Evolutionary conservation across 2,888 invertebrate genomes (phyloP).

Genomic region (Teleogryllus oceanicus): DNA sequence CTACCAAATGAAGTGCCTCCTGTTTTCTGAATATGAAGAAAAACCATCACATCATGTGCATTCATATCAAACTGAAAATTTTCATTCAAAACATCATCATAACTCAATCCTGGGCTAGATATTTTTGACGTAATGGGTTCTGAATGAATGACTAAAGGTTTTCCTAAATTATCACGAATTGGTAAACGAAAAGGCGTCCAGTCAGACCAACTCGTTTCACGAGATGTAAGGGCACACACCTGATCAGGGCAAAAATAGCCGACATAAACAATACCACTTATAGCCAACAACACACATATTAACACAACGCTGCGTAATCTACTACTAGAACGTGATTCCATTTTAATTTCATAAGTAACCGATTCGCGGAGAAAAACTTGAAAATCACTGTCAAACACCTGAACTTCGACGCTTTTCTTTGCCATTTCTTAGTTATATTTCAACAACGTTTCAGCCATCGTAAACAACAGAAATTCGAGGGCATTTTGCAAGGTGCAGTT

Average conservation of each 20-base stretch:
- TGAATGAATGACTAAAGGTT: conserved; percentile 48
- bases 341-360: conserved; percentile 65
- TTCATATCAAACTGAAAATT: conserved; percentile 86
- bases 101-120: conserved; percentile 61
- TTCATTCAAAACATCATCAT: conserved; percentile 81
- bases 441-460: conserved; percentile 12
- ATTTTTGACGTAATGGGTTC: conserved; percentile 41
- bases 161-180: conserved; percentile 53
- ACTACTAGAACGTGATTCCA: conserved; percentile 73
- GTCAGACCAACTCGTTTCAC: conserved; percentile 41
- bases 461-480: not conserved
- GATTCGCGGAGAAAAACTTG: conserved; percentile 67
- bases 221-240: conserved; percentile 52
- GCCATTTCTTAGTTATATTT: conserved; percentile 35
- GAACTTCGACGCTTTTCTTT: conserved; percentile 73
- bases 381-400: conserved; percentile 77
- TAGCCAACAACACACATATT: conserved; percentile 73
- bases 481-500: not conserved
- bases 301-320: conserved; percentile 71
- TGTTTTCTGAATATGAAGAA: conserved; percentile 98
- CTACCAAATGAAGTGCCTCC: conserved; percentile 97
- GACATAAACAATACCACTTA: conserved; percentile 83
- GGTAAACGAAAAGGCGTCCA: conserved; percentile 41
- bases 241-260: conserved; percentile 88
- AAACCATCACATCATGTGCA: conserved; percentile 94